These are phyloP conservation scores for Zapornia atra DNA, from an alignment of 2,113 vertebrate genomes.

Conservation along the genomic window DNA sequence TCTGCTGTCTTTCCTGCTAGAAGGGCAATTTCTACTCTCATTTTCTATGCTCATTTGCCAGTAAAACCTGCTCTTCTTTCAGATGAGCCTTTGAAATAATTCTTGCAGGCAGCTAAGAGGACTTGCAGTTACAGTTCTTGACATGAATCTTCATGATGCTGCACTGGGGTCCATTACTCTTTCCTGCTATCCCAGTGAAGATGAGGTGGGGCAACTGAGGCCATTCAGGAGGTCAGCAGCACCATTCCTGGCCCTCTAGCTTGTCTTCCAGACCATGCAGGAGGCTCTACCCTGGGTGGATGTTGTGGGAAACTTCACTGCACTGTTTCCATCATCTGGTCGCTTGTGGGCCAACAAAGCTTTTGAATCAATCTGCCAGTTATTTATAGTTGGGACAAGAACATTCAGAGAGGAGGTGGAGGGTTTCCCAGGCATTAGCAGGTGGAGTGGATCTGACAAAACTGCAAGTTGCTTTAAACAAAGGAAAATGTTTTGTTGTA, in stretches of 20 bases:
- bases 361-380: neutral
- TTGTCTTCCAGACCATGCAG: neutral
- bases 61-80: constrained; percentile 31
- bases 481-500: neutral
- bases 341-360: neutral
- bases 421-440: neutral
- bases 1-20: constrained; percentile 51
- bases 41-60: constrained; percentile 64
- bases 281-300: neutral
- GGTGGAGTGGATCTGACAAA: neutral
- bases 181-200: neutral
- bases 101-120: constrained; percentile 2
- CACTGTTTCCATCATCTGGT: neutral
- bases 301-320: neutral
- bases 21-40: constrained; percentile 38
- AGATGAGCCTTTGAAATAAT: constrained; percentile 22
- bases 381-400: neutral
- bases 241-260: neutral
- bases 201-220: neutral
- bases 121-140: neutral
- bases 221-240: neutral
- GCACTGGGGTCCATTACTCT: neutral
- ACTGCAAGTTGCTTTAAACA: neutral
- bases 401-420: neutral
- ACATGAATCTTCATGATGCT: neutral